Conservation (phyloP, 2,113 vertebrate species). For the Zosterops pallidus region DNA sequence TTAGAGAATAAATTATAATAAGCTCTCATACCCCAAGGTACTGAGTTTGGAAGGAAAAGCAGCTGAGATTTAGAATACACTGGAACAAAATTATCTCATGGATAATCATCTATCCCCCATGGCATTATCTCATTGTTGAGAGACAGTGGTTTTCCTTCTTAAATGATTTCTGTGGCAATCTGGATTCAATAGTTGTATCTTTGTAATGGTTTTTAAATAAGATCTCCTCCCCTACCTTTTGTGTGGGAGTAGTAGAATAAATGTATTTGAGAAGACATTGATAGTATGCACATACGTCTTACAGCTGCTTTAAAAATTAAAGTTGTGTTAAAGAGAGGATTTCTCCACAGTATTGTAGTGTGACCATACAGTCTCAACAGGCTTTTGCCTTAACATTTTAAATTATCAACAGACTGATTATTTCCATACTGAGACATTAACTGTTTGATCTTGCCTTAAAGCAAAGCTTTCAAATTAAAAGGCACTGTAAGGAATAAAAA, state of each 20-base stretch:
- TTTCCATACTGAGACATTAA: background rate
- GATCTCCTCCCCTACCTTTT: background rate
- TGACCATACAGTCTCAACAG: background rate
- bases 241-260: background rate
- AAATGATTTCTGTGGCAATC: background rate
- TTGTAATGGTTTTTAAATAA: slow-evolving; percentile 17
- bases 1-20: background rate
- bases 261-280: background rate
- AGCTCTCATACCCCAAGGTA: background rate
- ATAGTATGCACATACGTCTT: background rate
- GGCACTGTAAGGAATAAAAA: background rate
- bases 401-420: background rate
- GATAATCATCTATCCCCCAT: background rate
- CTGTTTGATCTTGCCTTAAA: background rate
- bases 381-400: background rate
- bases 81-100: background rate
- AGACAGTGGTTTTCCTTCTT: background rate
- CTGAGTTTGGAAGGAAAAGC: background rate
- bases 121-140: background rate
- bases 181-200: background rate
- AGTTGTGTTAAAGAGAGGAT: background rate
- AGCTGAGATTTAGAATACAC: background rate
- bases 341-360: background rate
- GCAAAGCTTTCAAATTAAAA: background rate
- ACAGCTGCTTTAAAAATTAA: background rate